Evolutionary conservation across 2,113 vertebrate species (phyloP).

Genomic region (Takifugu flavidus): DNA sequence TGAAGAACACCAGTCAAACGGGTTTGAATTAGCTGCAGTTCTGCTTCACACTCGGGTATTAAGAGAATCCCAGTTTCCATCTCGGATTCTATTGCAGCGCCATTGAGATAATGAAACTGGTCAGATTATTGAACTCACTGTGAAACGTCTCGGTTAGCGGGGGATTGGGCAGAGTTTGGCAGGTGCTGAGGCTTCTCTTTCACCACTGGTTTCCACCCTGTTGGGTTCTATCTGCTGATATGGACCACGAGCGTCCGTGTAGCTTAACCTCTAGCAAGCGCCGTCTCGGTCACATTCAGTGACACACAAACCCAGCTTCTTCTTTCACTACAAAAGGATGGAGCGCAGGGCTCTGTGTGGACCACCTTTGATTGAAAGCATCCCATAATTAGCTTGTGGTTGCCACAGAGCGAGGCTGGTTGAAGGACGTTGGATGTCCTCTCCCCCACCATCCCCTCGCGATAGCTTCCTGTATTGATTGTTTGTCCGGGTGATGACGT

Average conservation of each 20-base stretch:
- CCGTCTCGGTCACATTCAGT: conserved; percentile 28
- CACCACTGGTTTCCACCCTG: conserved; percentile 50
- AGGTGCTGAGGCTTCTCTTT: background rate
- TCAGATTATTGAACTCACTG: no score
- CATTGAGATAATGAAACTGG: no score
- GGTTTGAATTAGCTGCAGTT: no score
- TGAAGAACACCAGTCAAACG: no score
- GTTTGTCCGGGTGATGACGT: conserved; percentile 58
- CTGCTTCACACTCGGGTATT: no score
- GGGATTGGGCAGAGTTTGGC: no score
- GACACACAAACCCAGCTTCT: conserved; percentile 7
- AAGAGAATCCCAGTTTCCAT: no score
- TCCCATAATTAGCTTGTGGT: conserved; percentile 64
- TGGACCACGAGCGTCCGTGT: no score
- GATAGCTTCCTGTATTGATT: conserved; percentile 72
- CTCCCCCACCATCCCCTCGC: conserved; percentile 12
- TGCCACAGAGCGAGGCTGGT: conserved; percentile 31
- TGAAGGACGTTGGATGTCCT: conserved; percentile 44
- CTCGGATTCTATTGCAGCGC: no score
- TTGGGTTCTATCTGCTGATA: conserved; percentile 49
- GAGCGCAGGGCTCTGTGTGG: conserved; percentile 10
- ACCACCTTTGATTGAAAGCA: conserved; percentile 54
- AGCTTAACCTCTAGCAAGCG: conserved; percentile 23
- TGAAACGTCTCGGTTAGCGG: no score
- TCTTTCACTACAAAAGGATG: conserved; percentile 3